Base-by-base conservation (phyloP, 2,888 invertebrate species). In the Lymantria dispar region DNA sequence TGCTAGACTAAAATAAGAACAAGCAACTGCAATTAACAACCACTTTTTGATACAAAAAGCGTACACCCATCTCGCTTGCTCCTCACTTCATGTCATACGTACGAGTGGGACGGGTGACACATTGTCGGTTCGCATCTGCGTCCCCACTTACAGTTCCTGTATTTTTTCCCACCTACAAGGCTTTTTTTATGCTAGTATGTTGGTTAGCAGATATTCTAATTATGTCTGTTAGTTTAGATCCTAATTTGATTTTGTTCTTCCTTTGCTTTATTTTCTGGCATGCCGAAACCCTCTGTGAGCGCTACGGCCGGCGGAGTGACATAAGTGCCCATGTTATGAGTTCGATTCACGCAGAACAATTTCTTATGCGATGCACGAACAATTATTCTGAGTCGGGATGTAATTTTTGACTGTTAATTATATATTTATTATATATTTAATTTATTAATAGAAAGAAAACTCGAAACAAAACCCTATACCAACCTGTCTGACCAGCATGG, bases 71-170 rank as follows among this genome's bases (percentile, higher is more conserved):
- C 57, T 60, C 64, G 38, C 54, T 52, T 59, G 45, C 48, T 33
- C 50, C 3, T 33, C 30, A 11, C 8, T 29, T 31, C 52, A 48
- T 38, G 15, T 30, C 31, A 37, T 52, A 55, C 30, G 68, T 58
- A 52, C 51, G 62, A 77, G 50, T 51, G 60, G 52, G 74, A 74
- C 44, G 50, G 60, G 31, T 45, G 52, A 45, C 53, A 59, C 52
- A 63, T 60, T 64, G 66, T 66, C 62, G 60, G 58, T 53, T 67
- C 68, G 57, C 74, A 74, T 74, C 68, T 77, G 75, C 62, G 70
- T 71, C 72, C 70, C 68, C 74, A 72, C 70, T 74, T 75, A 72
- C 68, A 71, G 68, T 75, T 70, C 70, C 73, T 68, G 68, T 66
- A 68, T 72, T 77, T 72, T 77, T 78, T 72, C 65, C 71, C 72